Percentiles rank a stretch among this genome's conserved stretches.
Conservation (phyloP, 2,888 invertebrate species). For the Melanargia galathea region DNA sequence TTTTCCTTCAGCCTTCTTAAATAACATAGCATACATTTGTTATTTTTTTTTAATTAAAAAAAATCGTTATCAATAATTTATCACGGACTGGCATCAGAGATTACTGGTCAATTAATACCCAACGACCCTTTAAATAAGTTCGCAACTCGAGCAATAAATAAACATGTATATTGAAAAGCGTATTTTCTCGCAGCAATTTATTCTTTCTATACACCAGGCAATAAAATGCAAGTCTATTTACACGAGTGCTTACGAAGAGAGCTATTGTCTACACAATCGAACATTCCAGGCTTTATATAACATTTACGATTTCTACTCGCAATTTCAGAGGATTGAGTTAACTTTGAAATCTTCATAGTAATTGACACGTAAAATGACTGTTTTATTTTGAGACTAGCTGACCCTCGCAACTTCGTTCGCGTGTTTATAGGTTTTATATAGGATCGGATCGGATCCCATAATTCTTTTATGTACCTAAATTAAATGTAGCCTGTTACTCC, state of each 20-base stretch:
- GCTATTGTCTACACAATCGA: slow-evolving; percentile 26
- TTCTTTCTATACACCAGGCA: slow-evolving; percentile 23
- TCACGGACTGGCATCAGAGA: too few relatives aligned
- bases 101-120: not conserved
- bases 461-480: too few relatives aligned
- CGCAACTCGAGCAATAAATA: slow-evolving; percentile 20
- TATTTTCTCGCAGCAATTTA: slow-evolving; percentile 23
- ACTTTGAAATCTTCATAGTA: slow-evolving; percentile 8
- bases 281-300: slow-evolving; percentile 23
- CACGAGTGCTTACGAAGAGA: slow-evolving; percentile 21
- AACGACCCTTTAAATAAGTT: slow-evolving; percentile 4
- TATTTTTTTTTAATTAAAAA: too few relatives aligned
- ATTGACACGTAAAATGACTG: not conserved
- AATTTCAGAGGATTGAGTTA: slow-evolving; percentile 6
- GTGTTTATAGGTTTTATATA: too few relatives aligned
- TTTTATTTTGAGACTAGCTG: not conserved
- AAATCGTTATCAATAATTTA: too few relatives aligned
- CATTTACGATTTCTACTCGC: slow-evolving; percentile 17
- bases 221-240: slow-evolving; percentile 28
- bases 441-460: too few relatives aligned
- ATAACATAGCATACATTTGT: too few relatives aligned
- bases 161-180: slow-evolving; percentile 18
- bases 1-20: too few relatives aligned
- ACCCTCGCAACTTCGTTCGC: too few relatives aligned
- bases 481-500: too few relatives aligned